Base-by-base conservation (phyloP, 1,140 invertebrate species). In the Eubasilissa regina region DNA sequence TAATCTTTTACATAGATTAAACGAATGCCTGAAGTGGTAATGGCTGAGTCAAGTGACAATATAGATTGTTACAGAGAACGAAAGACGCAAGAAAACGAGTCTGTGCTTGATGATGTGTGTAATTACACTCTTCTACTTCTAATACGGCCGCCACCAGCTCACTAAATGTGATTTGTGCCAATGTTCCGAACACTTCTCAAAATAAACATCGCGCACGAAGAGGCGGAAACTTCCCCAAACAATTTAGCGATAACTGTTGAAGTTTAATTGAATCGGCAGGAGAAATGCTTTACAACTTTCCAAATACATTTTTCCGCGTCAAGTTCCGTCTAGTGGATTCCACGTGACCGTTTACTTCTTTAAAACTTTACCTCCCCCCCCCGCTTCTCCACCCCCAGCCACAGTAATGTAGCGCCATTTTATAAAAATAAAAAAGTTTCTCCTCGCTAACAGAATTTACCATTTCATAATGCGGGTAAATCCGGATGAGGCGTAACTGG, bases 401-500 rank as follows among this genome's bases (percentile, higher is more conserved):
- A 21, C 43, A 3, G 43, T 70, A 70, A 70, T 70, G 45, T 64
- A 21, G 45, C 66, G 75, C 43, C 60, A 62, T 76, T 76, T 76
- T 56, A 76, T 76, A 76, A 76, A 76, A 62, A 76, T 47, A 51
- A 76, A 76, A 64, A 53, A 43, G 13, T 73, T 73, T 73, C 44
- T 44, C 17, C 45, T 35, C n/a, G 60, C 75, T 64, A 64, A 64
- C 75, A 64, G 56, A 64, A 76, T 76, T 76, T 76, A 35, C 75
- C 75, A 56, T 56, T 48, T 64, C 75, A 51, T 64, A 76, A 64
- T 76, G 75, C 55, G 60, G 75, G 58, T 35, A 64, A 64, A 64
- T 64, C 75, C 75, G 75, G 56, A 64, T 47, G 21, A 62, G 58
- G n/a, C 75, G 17, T 73, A 73, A 35, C 70, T 48, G 66, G 66